These are phyloP conservation scores for Caenorhabditis uteleia DNA, from an alignment of 2,888 invertebrate species.

Conservation along the genomic window DNA sequence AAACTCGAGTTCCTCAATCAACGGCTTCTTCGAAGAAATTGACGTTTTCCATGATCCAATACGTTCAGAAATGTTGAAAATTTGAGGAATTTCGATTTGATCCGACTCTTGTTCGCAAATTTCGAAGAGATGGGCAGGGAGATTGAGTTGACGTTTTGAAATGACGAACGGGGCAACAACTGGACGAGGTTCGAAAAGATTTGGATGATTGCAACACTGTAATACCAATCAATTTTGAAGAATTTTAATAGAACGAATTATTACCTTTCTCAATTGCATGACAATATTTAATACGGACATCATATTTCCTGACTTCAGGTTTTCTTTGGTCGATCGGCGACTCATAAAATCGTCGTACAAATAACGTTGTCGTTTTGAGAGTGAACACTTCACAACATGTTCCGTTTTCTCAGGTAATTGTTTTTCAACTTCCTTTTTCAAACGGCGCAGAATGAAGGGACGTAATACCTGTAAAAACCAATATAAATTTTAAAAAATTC, in stretches of 20 bases:
- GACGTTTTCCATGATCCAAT: constrained; percentile 28
- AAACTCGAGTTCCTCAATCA: constrained; percentile 44
- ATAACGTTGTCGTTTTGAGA: constrained; percentile 93
- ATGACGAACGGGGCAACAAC: constrained; percentile 85
- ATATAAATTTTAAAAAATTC: constrained; percentile 71
- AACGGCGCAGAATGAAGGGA: constrained; percentile 87
- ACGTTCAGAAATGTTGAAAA: constrained; percentile 28
- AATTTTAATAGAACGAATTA: constrained; percentile 11
- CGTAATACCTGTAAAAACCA: constrained; percentile 88
- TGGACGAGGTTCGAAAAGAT: constrained; percentile 94
- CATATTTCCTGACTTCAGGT: constrained; percentile 88
- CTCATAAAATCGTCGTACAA: constrained; percentile 99
- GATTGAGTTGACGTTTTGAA: constrained; percentile 12
- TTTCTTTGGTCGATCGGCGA: constrained; percentile 91
- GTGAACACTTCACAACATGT: constrained; percentile 88
- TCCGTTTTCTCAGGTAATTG: constrained; percentile 96
- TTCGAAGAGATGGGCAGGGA: constrained; percentile 45
- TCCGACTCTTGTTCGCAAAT: constrained; percentile 24
- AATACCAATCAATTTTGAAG: constrained; percentile 5
- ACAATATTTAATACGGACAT: constrained; percentile 92
- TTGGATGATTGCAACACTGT: constrained; percentile 92
- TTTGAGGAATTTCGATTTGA: constrained; percentile 29
- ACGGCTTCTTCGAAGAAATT: constrained; percentile 18
- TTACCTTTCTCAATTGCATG: constrained; percentile 96
- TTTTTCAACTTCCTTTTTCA: constrained; percentile 93